phyloP scores from a whole-genome alignment of 2,888 invertebrate genomes.

The Pelosia muscerda region DNA sequence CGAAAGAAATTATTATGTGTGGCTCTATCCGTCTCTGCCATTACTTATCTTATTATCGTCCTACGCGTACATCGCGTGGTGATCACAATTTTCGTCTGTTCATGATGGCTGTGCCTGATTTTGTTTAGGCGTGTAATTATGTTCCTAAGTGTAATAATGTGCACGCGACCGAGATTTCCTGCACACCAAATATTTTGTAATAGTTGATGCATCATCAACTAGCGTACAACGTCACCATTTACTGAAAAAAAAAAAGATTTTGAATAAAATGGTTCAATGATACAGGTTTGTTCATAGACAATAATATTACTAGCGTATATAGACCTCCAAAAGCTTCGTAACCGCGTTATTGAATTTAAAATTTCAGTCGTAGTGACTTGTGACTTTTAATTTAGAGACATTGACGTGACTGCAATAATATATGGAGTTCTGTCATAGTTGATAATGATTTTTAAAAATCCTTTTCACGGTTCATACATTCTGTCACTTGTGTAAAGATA shows the following conservation, averaged over 20 bases:
- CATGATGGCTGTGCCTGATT: slow-evolving; percentile 66
- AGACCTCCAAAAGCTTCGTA: too few species aligned
- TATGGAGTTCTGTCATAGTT: too few species aligned
- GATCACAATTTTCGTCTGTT: slow-evolving; percentile 78
- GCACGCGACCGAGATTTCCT: slow-evolving; percentile 46
- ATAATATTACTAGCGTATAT: too few species aligned
- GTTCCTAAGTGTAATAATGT: slow-evolving; percentile 45
- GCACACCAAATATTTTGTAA: slow-evolving; percentile 1
- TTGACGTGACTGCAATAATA: too few species aligned
- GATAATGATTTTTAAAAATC: too few species aligned
- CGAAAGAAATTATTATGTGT: slow-evolving; percentile 46
- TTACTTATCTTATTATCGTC: slow-evolving; percentile 75
- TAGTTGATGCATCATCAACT: neutral
- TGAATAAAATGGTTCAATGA: too few species aligned
- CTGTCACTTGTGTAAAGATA: too few species aligned
- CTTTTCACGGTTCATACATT: too few species aligned
- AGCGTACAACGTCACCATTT: neutral
- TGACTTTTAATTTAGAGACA: too few species aligned
- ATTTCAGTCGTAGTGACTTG: too few species aligned
- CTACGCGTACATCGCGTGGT: slow-evolving; percentile 77
- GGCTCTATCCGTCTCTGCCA: slow-evolving; percentile 48
- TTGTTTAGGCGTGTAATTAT: slow-evolving; percentile 75
- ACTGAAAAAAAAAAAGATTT: neutral
- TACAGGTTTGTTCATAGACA: too few species aligned
- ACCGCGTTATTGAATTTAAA: too few species aligned